A percentile compares a stretch with the other conserved stretches of the same genome.
phyloP scores from a whole-genome alignment of 2,888 invertebrate species.

The Adelphocoris suturalis region DNA sequence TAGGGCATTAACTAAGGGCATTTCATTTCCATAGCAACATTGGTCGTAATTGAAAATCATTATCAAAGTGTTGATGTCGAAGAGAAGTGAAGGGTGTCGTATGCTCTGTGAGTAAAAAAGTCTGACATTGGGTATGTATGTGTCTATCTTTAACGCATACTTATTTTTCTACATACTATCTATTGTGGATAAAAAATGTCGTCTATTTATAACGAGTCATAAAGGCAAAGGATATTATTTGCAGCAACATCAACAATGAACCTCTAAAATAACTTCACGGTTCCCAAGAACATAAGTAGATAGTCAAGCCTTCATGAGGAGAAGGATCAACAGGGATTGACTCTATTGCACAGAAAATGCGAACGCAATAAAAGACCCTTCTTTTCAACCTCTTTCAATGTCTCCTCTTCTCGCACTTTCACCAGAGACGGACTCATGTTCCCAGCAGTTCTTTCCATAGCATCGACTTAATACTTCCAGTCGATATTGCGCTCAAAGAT shows the following conservation, averaged over 20 bases:
- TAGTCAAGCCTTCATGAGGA: constrained; percentile 2
- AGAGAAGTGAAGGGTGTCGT: no score
- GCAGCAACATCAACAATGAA: not conserved
- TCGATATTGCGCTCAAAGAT: constrained; percentile 61
- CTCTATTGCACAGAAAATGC: constrained; percentile 65
- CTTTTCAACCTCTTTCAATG: constrained; percentile 55
- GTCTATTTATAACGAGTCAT: no score
- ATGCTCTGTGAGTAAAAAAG: no score
- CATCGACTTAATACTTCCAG: constrained; percentile 31
- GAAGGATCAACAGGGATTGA: constrained; percentile 57
- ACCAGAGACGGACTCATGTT: constrained; percentile 11
- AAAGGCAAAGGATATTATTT: not conserved
- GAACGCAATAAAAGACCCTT: constrained; percentile 63
- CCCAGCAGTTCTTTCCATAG: constrained; percentile 28
- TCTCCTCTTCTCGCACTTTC: constrained; percentile 61
- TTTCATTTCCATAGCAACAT: no score
- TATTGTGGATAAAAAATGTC: no score
- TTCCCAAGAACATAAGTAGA: not conserved
- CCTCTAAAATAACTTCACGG: constrained; percentile 1
- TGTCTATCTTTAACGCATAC: no score
- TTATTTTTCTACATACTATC: no score
- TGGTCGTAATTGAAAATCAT: no score
- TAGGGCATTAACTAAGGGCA: no score
- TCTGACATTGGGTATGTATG: no score
- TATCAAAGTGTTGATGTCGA: no score